Conservation (phyloP, 2,888 invertebrate genomes). For the Trachelus tabidus region DNA sequence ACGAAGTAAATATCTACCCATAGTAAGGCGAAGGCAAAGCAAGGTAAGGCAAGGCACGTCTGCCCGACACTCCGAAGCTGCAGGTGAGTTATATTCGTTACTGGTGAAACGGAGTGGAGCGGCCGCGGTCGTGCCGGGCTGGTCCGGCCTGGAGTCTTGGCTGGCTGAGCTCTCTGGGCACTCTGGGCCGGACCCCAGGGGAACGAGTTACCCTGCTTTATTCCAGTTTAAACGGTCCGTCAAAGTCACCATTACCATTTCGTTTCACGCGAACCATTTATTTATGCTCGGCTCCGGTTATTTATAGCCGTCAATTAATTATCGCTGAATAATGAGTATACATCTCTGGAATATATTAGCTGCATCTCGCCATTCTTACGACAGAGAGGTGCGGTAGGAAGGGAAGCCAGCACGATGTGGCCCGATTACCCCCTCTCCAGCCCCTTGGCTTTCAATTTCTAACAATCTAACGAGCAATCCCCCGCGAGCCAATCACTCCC, state of each 20-base stretch:
- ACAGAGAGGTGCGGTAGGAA: neutral
- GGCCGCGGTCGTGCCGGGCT: constrained; percentile 26
- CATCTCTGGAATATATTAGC: constrained; percentile 59
- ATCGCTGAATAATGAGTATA: constrained; percentile 64
- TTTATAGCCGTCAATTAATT: constrained; percentile 65
- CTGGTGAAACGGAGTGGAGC: constrained; percentile 25
- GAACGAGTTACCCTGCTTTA: constrained; percentile 53
- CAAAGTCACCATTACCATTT: constrained; percentile 65
- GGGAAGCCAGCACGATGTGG: neutral
- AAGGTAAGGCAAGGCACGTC: constrained; percentile 29
- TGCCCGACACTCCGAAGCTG: constrained; percentile 35
- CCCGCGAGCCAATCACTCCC: neutral
- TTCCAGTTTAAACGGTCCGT: constrained; percentile 64
- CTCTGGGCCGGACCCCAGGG: constrained; percentile 33
- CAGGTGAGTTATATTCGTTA: constrained; percentile 58
- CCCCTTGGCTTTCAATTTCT: neutral
- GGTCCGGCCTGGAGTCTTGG: constrained; percentile 22
- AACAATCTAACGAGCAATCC: neutral
- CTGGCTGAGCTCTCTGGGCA: neutral
- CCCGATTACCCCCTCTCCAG: neutral
- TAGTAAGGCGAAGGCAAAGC: constrained; percentile 7
- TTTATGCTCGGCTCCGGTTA: constrained; percentile 59
- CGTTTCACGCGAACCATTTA: constrained; percentile 63
- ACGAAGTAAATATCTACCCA: constrained; percentile 33
- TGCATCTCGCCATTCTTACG: constrained; percentile 56